Evolutionary conservation across 2,113 vertebrate genomes (phyloP).

Genomic region (Falcunculus frontatus): DNA sequence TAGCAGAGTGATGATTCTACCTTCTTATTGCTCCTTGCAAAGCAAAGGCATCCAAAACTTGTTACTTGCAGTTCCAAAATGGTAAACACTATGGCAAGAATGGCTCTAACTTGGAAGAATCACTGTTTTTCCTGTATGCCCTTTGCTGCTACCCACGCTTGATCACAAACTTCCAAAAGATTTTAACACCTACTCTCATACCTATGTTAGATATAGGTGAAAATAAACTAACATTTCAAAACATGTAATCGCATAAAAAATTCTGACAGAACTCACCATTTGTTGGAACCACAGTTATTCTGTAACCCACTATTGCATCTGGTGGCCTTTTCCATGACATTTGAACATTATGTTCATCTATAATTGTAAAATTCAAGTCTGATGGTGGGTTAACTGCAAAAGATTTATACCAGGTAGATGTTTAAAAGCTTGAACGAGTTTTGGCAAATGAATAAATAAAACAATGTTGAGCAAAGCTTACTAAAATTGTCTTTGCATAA

Average conservation of each 20-base stretch:
- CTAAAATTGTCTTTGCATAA: conserved; percentile 84
- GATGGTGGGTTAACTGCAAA: conserved; percentile 89
- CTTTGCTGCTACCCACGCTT: neutral
- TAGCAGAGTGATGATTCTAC: neutral
- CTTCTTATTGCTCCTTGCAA: neutral
- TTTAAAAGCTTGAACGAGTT: conserved; percentile 39
- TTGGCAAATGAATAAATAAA: conserved; percentile 49
- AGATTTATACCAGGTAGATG: conserved; percentile 52
- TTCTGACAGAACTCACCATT: conserved; percentile 77
- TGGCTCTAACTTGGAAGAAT: neutral
- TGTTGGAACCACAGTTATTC: conserved; percentile 84
- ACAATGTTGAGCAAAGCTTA: conserved; percentile 67
- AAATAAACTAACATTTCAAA: neutral
- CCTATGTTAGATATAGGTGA: neutral
- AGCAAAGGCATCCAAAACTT: neutral
- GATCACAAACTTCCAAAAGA: neutral
- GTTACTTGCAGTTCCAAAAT: neutral
- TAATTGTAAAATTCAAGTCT: conserved; percentile 94
- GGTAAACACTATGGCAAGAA: neutral
- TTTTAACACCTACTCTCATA: neutral
- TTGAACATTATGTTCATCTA: conserved; percentile 91
- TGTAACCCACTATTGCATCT: conserved; percentile 87
- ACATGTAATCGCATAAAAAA: neutral
- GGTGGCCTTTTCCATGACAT: conserved; percentile 87
- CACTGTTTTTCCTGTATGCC: neutral